Evolutionary conservation across 2,888 invertebrate genomes (phyloP).

Genomic region (Branchinecta sandiegonensis): DNA sequence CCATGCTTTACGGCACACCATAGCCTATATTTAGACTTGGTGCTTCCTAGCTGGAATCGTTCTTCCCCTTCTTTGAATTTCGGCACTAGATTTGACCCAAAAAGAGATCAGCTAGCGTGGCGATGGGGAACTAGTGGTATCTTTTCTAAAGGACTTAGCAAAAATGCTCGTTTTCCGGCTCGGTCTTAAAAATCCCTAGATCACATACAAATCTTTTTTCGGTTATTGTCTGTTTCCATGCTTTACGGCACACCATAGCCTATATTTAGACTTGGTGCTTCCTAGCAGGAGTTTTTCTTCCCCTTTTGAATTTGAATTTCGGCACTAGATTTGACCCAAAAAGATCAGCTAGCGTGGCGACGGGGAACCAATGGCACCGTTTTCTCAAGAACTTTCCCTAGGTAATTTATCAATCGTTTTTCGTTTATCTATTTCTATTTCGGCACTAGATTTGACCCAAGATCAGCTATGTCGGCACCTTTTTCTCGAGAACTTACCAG

Average conservation of each 20-base stretch:
- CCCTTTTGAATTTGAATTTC: not conserved
- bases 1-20: constrained; percentile 12
- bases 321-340: constrained; percentile 1
- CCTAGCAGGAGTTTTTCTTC: not conserved
- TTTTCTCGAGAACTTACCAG: no score
- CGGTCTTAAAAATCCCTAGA: no score
- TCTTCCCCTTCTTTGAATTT: not conserved
- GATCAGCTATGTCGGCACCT: no score
- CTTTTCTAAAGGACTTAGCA: no score
- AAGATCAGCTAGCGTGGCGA: not conserved
- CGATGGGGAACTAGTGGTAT: not conserved
- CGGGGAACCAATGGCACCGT: not conserved
- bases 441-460: no score
- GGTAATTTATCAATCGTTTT: no score
- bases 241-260: constrained; percentile 6
- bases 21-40: not conserved
- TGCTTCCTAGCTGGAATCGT: not conserved
- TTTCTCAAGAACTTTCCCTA: no score
- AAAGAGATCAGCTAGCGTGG: not conserved
- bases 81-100: not conserved
- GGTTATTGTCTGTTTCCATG: not conserved
- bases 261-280: not conserved
- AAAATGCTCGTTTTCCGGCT: no score
- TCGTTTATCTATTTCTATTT: no score
- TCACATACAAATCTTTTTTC: not conserved